Evolutionary conservation across 2,797 vertebrate species (phyloP), one percentile per base, ranked within the genome.

Genomic region (Helarctos malayanus): DNA sequence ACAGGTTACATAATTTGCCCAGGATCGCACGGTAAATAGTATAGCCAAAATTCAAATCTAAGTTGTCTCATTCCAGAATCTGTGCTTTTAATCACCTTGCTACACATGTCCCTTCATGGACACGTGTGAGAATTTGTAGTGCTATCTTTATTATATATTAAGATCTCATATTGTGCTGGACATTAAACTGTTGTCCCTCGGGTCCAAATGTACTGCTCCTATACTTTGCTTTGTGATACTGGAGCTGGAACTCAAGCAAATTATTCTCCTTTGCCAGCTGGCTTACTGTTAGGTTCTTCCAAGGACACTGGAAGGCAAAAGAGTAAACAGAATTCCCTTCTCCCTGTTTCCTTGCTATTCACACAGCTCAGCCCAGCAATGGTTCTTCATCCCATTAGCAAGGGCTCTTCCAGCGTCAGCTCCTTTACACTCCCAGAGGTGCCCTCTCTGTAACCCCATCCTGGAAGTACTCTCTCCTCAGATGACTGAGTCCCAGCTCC

Each of bases 221-320:
- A 13, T 78, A 45, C 47, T 79, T 45, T 73, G 27, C 14, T 65
- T 84, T 94, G 47, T 73, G 78, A 88, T 45, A n/a, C 2, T 32
- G 27, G 65, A 97, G 38, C 23, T 87, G 75, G 69, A 88, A 88
- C n/a, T 88, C 54, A 69, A 69, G 54, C 52, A 71, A 80, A 73
- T 23, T 2, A 23, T 18, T 54, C 52, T 57, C 38, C 5, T 94
- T 83, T 71, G 47, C 38, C 76, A 71, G 12, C 41, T 95, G 18
- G 35, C 52, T 87, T 79, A 68, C 38, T 94, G 9, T 41, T 83
- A 47, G 29, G 76, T 94, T 97, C 87, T 91, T 71, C 45, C 61
- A 71, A 94, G 32, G 59, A 78, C 78, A 71, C 29, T n/a, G 52
- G 25, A 91, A 93, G 21, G 16, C 82, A 91, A 61, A 65, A 80